Base-by-base conservation (phyloP, 2,797 vertebrate genomes). In the Manis pentadactyla region DNA sequence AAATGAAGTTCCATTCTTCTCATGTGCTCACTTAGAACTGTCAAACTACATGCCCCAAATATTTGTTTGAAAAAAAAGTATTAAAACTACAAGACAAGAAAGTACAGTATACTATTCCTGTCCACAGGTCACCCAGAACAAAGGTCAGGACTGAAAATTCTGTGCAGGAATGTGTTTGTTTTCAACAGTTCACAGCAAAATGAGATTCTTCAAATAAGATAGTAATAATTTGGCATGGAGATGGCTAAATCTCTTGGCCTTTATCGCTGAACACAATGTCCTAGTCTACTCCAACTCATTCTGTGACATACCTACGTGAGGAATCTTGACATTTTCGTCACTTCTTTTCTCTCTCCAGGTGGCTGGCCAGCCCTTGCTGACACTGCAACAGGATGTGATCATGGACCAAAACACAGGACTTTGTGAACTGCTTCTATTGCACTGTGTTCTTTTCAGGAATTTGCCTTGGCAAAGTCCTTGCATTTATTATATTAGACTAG, bases 401-500 rank as follows among this genome's bases (percentile, higher is more conserved):
- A 17, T 5, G 10, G 51, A 87, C 93, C 49, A 18, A 94, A 94
- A 46, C 53, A 53, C 8, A 92, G 88, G 66, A 96, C 91, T 78
- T 64, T 7, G 7, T 46, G 95, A 92, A 73, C 95, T n/a, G 53
- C 82, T 91, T 95, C 75, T 69, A 61, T 64, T 90, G 90, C 96
- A 95, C 34, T 71, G 85, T 97, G 97, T 97, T 96, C 97, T 87
- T 89, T 96, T 97, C 15, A 96, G 93, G 94, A 97, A 97, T 98
- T 96, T 49, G 88, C 78, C 85, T 95, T 95, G 96, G 94, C 92
- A 89, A 66, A 37, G 75, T 75, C 51, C 69, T 87, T 93, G 82
- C 23, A 13, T 91, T 92, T 95, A 84, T 57, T 59, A 23, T 53
- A 94, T 87, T 91, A 83, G 34, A 73, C 59, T 83, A 90, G 69